phyloP scores from a whole-genome alignment of 2,888 invertebrate species.

The Conops quadrifasciatus region DNA sequence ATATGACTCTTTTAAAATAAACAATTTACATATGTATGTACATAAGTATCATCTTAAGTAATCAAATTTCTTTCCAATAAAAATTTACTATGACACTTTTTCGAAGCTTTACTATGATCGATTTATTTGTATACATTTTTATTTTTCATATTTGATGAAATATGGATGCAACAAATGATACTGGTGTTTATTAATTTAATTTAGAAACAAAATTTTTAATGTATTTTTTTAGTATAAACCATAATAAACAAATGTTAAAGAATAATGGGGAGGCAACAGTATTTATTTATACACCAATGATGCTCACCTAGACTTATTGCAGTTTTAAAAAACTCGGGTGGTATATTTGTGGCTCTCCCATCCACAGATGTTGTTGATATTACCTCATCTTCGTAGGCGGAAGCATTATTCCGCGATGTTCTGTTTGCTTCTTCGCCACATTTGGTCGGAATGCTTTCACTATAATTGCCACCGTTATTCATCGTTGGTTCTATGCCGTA shows the following conservation, averaged over 20 bases:
- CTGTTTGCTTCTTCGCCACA: slow-evolving; percentile 26
- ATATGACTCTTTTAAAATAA: too few species aligned
- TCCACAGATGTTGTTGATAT: slow-evolving; percentile 67
- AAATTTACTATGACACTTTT: too few species aligned
- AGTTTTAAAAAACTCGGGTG: slow-evolving; percentile 90
- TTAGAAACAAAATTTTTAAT: too few species aligned
- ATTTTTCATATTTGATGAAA: too few species aligned
- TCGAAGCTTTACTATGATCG: too few species aligned
- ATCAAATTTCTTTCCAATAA: too few species aligned
- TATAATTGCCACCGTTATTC: slow-evolving; percentile 15
- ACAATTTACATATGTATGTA: too few species aligned
- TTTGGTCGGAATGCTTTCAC: slow-evolving; percentile 46
- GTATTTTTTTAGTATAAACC: too few species aligned
- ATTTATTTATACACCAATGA: background rate
- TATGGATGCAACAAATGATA: too few species aligned
- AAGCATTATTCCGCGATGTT: slow-evolving; percentile 37
- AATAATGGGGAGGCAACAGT: background rate
- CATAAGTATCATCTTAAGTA: too few species aligned
- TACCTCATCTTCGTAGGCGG: slow-evolving; percentile 59
- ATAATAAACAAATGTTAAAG: background rate
- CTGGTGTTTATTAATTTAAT: too few species aligned
- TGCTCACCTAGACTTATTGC: slow-evolving; percentile 80
- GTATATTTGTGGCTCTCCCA: slow-evolving; percentile 76
- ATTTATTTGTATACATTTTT: too few species aligned
- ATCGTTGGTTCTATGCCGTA: slow-evolving; percentile 19